Conservation (phyloP, 2,113 vertebrate species). For the Otolemur garnettii region DNA sequence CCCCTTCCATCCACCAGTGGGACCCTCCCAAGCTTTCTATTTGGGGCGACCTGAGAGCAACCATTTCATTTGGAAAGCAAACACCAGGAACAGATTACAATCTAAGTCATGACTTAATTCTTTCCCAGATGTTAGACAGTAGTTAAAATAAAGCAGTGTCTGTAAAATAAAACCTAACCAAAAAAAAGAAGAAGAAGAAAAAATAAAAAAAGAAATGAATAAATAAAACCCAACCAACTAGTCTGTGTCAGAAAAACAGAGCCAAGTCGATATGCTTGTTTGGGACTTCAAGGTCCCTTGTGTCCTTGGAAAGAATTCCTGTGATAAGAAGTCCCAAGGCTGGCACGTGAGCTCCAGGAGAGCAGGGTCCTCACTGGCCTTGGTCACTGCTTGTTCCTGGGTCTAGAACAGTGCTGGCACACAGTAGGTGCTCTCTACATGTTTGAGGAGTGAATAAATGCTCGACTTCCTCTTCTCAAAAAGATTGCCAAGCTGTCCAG, state of each 20-base stretch:
- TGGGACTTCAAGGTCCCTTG: constrained; percentile 6
- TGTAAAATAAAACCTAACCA: neutral
- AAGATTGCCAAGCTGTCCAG: neutral
- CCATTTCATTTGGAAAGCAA: neutral
- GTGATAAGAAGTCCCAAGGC: neutral
- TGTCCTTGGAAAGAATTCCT: constrained; percentile 1
- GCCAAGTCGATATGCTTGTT: neutral
- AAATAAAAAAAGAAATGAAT: too few species aligned
- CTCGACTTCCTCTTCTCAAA: neutral
- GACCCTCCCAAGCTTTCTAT: neutral
- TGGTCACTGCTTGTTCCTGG: neutral
- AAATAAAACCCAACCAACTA: neutral
- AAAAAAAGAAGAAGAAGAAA: too few species aligned
- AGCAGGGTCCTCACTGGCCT: neutral
- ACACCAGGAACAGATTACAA: neutral
- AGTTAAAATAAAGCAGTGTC: constrained; percentile 34
- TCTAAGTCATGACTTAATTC: neutral
- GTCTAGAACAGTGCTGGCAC: neutral
- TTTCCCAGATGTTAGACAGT: constrained; percentile 4
- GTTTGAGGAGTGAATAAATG: neutral
- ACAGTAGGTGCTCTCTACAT: fast-evolving
- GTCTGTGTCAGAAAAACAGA: neutral
- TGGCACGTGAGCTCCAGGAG: neutral
- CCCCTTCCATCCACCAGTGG: neutral
- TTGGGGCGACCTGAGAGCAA: neutral